These are phyloP conservation scores for Gila robusta DNA, from an alignment of 2,797 vertebrate species.

Conservation along the genomic window DNA sequence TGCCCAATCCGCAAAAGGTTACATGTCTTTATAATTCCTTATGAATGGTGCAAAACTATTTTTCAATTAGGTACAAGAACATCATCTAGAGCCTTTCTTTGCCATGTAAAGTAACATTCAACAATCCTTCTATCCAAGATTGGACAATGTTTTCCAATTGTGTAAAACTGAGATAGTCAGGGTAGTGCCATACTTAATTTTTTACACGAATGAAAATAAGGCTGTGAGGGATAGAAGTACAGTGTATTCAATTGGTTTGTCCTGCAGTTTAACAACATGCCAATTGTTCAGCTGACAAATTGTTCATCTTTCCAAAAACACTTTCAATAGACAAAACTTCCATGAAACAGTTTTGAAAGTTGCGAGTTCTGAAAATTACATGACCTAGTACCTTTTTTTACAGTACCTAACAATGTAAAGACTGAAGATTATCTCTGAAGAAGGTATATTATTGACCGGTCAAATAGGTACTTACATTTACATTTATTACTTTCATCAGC, in stretches of 20 bases:
- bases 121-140: neutral
- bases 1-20: constrained; percentile 6
- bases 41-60: neutral
- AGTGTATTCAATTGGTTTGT: neutral
- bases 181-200: neutral
- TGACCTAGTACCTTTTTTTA: neutral
- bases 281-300: neutral
- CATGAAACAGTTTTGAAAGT: neutral
- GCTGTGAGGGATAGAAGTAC: neutral
- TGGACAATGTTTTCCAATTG: neutral
- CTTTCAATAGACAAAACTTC: neutral
- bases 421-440: neutral
- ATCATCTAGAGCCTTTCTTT: neutral
- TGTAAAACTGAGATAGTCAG: neutral
- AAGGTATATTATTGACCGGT: neutral
- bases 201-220: neutral
- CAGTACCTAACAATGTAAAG: neutral
- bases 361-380: neutral
- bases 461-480: neutral
- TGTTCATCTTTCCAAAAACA: neutral
- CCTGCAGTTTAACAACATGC: neutral
- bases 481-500: neutral
- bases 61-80: neutral
- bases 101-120: neutral
- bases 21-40: neutral